phyloP scores from a whole-genome alignment of 2,888 invertebrate genomes.

The Cyaniris semiargus region DNA sequence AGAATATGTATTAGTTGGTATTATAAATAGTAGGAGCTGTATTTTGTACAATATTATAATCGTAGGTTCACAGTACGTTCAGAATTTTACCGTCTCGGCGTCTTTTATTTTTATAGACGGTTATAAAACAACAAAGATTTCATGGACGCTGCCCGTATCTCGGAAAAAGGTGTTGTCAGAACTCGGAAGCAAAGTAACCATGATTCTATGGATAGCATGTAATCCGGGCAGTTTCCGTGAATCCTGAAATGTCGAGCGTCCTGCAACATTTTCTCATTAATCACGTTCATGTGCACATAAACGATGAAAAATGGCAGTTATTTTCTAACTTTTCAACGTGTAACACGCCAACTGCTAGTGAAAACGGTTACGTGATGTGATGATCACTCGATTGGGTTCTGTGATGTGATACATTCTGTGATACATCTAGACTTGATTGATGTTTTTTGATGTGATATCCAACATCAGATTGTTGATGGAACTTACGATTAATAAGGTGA shows the following conservation, averaged over 20 bases:
- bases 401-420: slow-evolving; percentile 14
- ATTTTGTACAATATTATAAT: no score
- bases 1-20: no score
- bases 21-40: neutral
- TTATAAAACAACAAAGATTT: no score
- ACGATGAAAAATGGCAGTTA: slow-evolving; percentile 38
- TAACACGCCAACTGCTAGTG: slow-evolving; percentile 33
- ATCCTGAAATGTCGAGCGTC: neutral
- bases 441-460: slow-evolving; percentile 10
- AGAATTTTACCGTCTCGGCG: no score
- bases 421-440: neutral
- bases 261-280: slow-evolving; percentile 41
- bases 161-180: no score
- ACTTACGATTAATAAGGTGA: neutral
- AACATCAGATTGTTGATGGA: neutral
- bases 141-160: no score
- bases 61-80: no score
- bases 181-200: neutral
- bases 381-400: slow-evolving; percentile 18
- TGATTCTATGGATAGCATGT: neutral
- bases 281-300: slow-evolving; percentile 35
- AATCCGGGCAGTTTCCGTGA: neutral
- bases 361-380: slow-evolving; percentile 27
- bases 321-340: slow-evolving; percentile 39
- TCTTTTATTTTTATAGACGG: no score